Evolutionary conservation across 2,113 vertebrate genomes (phyloP), one percentile per base, ranked within the genome.

Genomic region (Cisticola juncidis): DNA sequence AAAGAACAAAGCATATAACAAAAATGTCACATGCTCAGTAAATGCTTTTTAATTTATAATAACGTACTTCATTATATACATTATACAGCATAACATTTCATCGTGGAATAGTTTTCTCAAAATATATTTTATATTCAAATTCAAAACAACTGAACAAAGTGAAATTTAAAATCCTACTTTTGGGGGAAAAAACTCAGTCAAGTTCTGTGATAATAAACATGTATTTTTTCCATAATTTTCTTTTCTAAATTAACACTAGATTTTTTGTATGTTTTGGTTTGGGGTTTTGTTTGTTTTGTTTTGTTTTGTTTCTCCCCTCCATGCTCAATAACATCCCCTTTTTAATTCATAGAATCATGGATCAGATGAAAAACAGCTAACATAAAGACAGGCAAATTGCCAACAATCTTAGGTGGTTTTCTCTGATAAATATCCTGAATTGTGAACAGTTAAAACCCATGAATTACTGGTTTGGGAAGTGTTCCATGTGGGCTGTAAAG

Each of bases 101-200:
- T 73, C 16, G 2, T 38, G 16, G 60, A 92, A 78, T 54, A 66
- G 33, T 81, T 91, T 81, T 73, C 23, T 68, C 35, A 42, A 86
- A 84, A 36, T n/a, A 3, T 45, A 20, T 79, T 89, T 86, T 14
- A 23, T 80, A 74, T 31, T 86, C 22, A 88, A 70, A 73, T 78
- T 77, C 9, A 44, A 61, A 94, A 42, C 7, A 70, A 54, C 28
- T 56, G 33, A 74, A 42, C 14, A 48, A 62, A 90, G 20, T 51
- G 20, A 83, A 84, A 76, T 45, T 48, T 54, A 12, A 90, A 88
- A 78, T 62, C 21, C 40, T 70, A 9, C 7, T 31, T 79, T 64
- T 2, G 0, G 2, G 7, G 0, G 6, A 8, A 58, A 40, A 45
- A 44, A 9, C 4, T 13, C 9, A 70, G 33, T 12, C 6, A 28